phyloP scores from a whole-genome alignment of 2,888 invertebrate species.

The Parnassius mnemosyne region DNA sequence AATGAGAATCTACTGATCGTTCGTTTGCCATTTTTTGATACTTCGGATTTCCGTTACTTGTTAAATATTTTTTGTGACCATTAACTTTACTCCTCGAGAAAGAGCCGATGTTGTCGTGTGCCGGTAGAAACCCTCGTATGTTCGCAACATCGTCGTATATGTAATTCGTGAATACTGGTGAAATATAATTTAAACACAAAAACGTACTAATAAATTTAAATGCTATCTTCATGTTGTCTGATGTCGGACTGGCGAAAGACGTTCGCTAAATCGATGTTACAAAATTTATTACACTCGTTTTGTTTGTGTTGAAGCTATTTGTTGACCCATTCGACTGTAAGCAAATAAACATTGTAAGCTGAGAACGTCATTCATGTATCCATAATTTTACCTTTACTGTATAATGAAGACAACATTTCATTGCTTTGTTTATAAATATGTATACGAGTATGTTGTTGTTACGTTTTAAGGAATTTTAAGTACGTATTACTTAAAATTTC shows the following conservation, averaged over 20 bases:
- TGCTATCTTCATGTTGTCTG: conserved; percentile 46
- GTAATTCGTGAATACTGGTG: conserved; percentile 43
- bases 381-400: conserved; percentile 14
- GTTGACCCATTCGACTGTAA: conserved; percentile 37
- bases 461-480: no score
- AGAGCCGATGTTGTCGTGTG: conserved; percentile 34
- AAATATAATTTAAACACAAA: conserved; percentile 38
- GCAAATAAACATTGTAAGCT: conserved; percentile 43
- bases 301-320: conserved; percentile 37
- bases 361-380: conserved; percentile 3
- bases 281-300: conserved; percentile 36
- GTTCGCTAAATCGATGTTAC: conserved; percentile 42
- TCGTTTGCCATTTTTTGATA: conserved; percentile 41
- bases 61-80: conserved; percentile 43
- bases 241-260: conserved; percentile 35
- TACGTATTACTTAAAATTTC: no score
- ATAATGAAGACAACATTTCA: conserved; percentile 6
- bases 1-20: conserved; percentile 48
- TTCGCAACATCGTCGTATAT: conserved; percentile 47
- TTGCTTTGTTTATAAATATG: conserved; percentile 16
- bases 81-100: conserved; percentile 37
- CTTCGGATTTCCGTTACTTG: conserved; percentile 35
- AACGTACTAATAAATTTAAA: conserved; percentile 37
- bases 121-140: conserved; percentile 40
- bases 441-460: background rate